Evolutionary conservation across 2,113 vertebrate species (phyloP), one percentile per base, ranked within the genome.

Genomic region (Channa maculata): DNA sequence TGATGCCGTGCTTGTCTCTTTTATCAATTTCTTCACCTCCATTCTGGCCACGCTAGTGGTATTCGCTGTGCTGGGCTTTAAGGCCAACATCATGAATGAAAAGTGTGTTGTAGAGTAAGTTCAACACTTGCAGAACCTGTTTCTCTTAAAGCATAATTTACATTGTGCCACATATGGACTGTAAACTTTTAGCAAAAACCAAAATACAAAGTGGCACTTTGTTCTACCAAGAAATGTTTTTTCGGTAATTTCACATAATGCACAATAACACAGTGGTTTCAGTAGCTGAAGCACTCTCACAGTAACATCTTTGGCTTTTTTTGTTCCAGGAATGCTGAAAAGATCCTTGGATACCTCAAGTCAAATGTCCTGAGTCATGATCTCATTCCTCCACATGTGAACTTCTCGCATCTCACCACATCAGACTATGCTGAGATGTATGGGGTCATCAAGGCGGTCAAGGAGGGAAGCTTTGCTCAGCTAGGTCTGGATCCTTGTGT

Each of bases 41-140:
- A 94, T 99, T 75, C 86, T 99, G 92, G 98, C 98, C 86, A 99
- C 98, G 0, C 93, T 99, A 52, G 98, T 99, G 33, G 98, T 99
- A 52, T 99, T 99, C 3, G 98, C 98, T 0, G 98, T 99, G 90
- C 95, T 99, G 91, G 98, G 98, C 72, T 99, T 99, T 94, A 99
- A 99, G 91, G 98, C 98, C 81, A 99, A 99, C 91, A 94, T 99
- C 91, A 97, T 99, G 97, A 99, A 99, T 0, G 98, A 99, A 87
- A 99, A 99, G 89, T 99, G 98, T 68, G 96, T 99, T 63, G 90
- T 96, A 8, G 97, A 97, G 98, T 99, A 95, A 94, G 98, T 96
- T 68, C 9, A 12, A 14, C 45, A 57, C 36, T 7, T 44, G 37
- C 12, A 49, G 2, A 46, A 10, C 4, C 6, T 34, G 0, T 33